phyloP scores from a whole-genome alignment of 1,140 invertebrate species.

The Cylas formicarius region DNA sequence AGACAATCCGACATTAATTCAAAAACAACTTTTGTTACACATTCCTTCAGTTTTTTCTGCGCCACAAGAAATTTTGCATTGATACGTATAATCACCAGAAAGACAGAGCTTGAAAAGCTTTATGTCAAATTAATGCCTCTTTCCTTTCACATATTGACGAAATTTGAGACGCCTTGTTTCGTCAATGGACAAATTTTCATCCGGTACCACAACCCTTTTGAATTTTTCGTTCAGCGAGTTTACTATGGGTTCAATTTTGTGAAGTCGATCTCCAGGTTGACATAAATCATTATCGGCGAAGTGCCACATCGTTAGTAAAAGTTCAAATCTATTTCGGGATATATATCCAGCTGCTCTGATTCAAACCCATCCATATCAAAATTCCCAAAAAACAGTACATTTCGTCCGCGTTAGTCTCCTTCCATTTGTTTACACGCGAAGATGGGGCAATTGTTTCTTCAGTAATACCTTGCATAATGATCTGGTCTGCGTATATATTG shows the following conservation, averaged over 20 bases:
- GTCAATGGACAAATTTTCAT: background rate
- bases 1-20: constrained; percentile 1
- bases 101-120: too few species aligned
- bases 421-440: constrained; percentile 10
- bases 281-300: constrained; percentile 23
- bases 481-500: too few species aligned
- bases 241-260: constrained; percentile 21
- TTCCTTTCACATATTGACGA: too few species aligned
- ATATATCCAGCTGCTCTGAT: constrained; percentile 1
- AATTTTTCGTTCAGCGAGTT: constrained; percentile 23
- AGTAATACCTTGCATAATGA: too few species aligned
- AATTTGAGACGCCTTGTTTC: constrained; percentile 4
- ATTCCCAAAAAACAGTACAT: constrained; percentile 11
- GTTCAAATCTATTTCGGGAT: too few species aligned
- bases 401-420: background rate
- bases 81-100: too few species aligned
- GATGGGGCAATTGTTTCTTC: constrained; percentile 13
- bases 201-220: constrained; percentile 13
- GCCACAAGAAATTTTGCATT: too few species aligned
- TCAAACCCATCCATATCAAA: constrained; percentile 7
- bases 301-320: constrained; percentile 22
- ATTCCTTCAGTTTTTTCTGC: too few species aligned
- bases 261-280: constrained; percentile 15
- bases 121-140: too few species aligned
- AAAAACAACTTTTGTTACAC: too few species aligned